A percentile compares a stretch with the other conserved stretches of the same genome.
Evolutionary conservation across 2,797 vertebrate genomes (phyloP).

Genomic region (Micrastur ruficollis): DNA sequence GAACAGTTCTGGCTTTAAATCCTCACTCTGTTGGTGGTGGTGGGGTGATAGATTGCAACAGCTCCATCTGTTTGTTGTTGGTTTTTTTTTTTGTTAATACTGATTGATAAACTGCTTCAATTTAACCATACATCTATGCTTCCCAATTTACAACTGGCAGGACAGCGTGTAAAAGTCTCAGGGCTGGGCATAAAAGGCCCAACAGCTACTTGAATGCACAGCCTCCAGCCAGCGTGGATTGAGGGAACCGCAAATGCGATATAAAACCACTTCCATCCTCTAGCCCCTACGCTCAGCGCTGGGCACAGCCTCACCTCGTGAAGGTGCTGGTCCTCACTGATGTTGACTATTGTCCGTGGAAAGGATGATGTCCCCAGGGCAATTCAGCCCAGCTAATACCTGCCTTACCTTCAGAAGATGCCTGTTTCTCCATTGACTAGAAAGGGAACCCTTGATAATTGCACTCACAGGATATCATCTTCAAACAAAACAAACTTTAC

Average conservation of each 20-base stretch:
- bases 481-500: neutral
- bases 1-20: neutral
- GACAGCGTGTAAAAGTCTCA: neutral
- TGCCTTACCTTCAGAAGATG: neutral
- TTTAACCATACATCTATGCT: neutral
- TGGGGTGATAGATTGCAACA: neutral
- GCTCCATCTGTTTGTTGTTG: neutral
- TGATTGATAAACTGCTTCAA: neutral
- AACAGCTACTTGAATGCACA: neutral
- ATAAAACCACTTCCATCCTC: neutral
- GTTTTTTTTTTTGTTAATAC: neutral
- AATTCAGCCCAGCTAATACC: neutral
- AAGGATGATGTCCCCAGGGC: neutral
- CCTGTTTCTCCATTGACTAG: neutral
- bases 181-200: neutral
- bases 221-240: neutral
- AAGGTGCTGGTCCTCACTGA: neutral
- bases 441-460: neutral
- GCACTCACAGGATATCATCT: neutral
- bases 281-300: accelerated
- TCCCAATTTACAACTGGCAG: neutral
- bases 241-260: neutral
- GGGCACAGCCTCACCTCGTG: neutral
- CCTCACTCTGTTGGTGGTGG: neutral
- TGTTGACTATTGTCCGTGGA: neutral